Evolutionary conservation across 2,888 invertebrate genomes (phyloP).

Genomic region (Mamestra brassicae): DNA sequence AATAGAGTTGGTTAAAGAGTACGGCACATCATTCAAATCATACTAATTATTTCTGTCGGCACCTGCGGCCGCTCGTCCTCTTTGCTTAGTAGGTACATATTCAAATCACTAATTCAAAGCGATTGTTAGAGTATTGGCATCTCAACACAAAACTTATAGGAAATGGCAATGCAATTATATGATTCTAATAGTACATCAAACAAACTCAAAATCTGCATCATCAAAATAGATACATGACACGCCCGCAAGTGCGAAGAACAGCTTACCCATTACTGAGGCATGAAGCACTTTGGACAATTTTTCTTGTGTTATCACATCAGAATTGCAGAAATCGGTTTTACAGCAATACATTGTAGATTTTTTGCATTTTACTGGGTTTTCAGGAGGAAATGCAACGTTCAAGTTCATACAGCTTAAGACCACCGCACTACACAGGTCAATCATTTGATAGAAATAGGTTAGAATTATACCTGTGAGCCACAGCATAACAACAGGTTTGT

Average conservation of each 20-base stretch:
- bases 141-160: slow-evolving; percentile 88
- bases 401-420: slow-evolving; percentile 91
- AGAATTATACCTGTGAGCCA: slow-evolving; percentile 72
- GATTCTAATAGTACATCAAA: slow-evolving; percentile 87
- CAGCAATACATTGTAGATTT: slow-evolving; percentile 85
- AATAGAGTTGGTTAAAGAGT: slow-evolving; percentile 85
- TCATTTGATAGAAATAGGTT: slow-evolving; percentile 82
- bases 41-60: slow-evolving; percentile 75
- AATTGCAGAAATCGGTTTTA: slow-evolving; percentile 87
- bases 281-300: slow-evolving; percentile 79
- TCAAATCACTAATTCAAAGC: slow-evolving; percentile 89
- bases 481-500: slow-evolving; percentile 73
- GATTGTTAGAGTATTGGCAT: slow-evolving; percentile 89
- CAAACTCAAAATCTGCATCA: slow-evolving; percentile 86
- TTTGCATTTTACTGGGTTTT: slow-evolving; percentile 85
- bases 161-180: slow-evolving; percentile 86
- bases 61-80: slow-evolving; percentile 74
- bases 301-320: slow-evolving; percentile 81
- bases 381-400: slow-evolving; percentile 90
- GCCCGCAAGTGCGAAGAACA: slow-evolving; percentile 79
- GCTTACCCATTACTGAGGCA: slow-evolving; percentile 84
- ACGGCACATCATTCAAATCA: slow-evolving; percentile 88
- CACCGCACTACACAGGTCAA: slow-evolving; percentile 86
- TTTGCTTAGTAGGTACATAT: slow-evolving; percentile 86
- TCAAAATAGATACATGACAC: slow-evolving; percentile 81